These are phyloP conservation scores for Dinomys branickii DNA, from an alignment of 2,113 vertebrate genomes.

Conservation along the genomic window DNA sequence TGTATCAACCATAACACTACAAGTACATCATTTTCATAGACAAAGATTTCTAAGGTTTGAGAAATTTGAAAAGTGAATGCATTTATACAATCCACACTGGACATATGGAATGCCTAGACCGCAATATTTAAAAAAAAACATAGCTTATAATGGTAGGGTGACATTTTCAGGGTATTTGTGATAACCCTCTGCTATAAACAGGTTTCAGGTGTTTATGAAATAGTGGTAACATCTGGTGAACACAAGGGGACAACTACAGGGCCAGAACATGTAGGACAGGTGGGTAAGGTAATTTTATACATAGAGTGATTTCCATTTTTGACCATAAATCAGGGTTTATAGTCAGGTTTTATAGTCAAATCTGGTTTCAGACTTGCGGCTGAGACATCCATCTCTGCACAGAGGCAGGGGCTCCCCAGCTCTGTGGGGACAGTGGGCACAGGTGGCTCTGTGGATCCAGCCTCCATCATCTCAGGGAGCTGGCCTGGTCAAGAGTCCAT, in stretches of 20 bases:
- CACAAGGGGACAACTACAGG: neutral
- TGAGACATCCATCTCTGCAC: neutral
- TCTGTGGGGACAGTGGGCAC: too few relatives aligned
- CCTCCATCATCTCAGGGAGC: neutral
- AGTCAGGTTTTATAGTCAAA: too few relatives aligned
- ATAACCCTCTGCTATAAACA: neutral
- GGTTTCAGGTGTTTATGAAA: neutral
- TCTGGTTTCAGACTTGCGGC: neutral
- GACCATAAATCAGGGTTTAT: neutral
- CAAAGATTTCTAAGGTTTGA: neutral
- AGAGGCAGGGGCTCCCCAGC: neutral
- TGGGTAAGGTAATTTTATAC: neutral
- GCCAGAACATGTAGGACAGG: neutral
- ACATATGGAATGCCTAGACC: neutral
- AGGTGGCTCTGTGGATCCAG: neutral
- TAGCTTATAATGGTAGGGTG: neutral
- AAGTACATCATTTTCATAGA: neutral
- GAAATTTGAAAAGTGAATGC: neutral
- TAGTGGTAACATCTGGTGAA: conserved; percentile 7
- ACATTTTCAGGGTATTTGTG: neutral
- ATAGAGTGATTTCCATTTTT: neutral
- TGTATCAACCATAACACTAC: too few relatives aligned
- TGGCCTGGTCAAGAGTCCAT: neutral
- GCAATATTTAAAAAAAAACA: neutral
- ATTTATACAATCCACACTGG: neutral